Evolutionary conservation across 1,140 invertebrate species (phyloP).

Genomic region (Aphidius ervi): DNA sequence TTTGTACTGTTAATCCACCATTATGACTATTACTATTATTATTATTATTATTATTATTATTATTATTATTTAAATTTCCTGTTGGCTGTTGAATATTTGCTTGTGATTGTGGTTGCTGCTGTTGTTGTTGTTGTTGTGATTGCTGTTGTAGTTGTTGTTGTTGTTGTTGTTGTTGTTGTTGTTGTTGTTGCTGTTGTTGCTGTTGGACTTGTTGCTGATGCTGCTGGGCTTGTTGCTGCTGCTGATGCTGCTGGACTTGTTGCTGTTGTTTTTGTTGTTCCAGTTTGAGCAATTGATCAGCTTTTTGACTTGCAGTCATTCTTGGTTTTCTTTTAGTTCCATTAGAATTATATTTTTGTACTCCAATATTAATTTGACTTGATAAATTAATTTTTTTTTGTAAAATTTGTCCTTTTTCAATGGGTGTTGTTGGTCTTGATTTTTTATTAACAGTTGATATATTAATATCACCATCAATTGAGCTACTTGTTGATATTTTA

Average conservation of each 20-base stretch:
- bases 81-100: not conserved
- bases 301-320: not conserved
- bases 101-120: not conserved
- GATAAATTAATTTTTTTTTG: too few relatives aligned
- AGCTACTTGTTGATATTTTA: constrained; percentile 56
- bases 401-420: not conserved
- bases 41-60: constrained; percentile 28
- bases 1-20: constrained; percentile 52
- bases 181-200: too few relatives aligned
- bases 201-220: too few relatives aligned
- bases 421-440: constrained; percentile 38
- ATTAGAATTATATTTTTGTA: not conserved
- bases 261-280: not conserved
- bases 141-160: too few relatives aligned
- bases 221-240: too few relatives aligned
- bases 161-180: too few relatives aligned
- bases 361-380: too few relatives aligned
- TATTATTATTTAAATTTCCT: constrained; percentile 15
- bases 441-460: constrained; percentile 48
- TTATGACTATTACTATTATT: constrained; percentile 28
- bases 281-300: not conserved
- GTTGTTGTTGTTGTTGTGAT: too few relatives aligned
- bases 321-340: not conserved
- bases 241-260: too few relatives aligned
- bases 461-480: constrained; percentile 53